These are phyloP conservation scores for Neodiprion pinetum DNA, from an alignment of 1,140 invertebrate genomes.

Conservation along the genomic window DNA sequence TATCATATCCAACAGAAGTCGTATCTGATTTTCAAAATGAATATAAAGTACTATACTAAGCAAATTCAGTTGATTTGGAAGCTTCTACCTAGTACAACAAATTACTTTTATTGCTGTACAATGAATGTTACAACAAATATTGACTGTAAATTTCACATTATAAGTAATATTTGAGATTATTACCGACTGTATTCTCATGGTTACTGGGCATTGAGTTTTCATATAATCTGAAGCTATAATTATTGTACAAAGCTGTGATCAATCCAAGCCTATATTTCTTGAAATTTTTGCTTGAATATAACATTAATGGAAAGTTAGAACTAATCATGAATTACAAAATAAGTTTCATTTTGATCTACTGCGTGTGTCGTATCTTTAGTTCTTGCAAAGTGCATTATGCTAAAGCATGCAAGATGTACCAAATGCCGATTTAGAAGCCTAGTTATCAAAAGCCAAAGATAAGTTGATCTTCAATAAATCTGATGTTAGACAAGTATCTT, in stretches of 20 bases:
- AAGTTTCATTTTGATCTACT: no score
- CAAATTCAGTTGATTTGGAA: neutral
- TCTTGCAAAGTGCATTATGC: no score
- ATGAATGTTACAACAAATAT: no score
- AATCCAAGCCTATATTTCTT: constrained; percentile 5
- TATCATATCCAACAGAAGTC: neutral
- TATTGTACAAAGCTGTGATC: constrained; percentile 7
- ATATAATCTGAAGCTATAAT: neutral
- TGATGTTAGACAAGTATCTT: neutral
- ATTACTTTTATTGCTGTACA: neutral
- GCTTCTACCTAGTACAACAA: neutral
- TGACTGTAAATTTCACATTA: neutral
- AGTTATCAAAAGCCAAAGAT: no score
- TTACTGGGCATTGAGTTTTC: neutral
- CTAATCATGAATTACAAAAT: no score
- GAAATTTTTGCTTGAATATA: neutral
- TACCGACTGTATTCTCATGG: neutral
- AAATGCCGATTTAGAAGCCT: no score
- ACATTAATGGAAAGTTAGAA: neutral
- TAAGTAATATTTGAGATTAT: neutral
- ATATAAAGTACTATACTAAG: neutral
- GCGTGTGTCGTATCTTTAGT: no score
- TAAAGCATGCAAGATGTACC: no score
- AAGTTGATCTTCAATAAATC: no score
- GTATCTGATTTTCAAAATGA: neutral